Percentiles rank a stretch among this genome's conserved stretches.
Evolutionary conservation across 2,888 invertebrate genomes (phyloP).

Genomic region (Ormyrus pomaceus): DNA sequence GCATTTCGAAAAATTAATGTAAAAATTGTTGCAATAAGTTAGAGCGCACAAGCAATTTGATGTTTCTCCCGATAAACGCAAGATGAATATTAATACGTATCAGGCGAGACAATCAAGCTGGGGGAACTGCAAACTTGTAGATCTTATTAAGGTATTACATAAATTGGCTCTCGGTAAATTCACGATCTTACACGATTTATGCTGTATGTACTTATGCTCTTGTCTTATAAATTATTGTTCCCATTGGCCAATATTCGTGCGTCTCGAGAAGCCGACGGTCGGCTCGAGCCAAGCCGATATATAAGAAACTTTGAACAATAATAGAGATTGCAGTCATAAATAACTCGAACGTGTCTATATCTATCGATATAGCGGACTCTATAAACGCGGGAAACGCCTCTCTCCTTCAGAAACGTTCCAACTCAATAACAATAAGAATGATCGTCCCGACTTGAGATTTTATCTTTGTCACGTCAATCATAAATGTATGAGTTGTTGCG

Average conservation of each 20-base stretch:
- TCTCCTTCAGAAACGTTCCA: slow-evolving; percentile 21
- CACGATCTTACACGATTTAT: slow-evolving; percentile 15
- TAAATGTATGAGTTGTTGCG: neutral
- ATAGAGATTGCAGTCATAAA: slow-evolving; percentile 66
- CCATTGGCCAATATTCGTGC: slow-evolving; percentile 4
- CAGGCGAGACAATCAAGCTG: slow-evolving; percentile 1
- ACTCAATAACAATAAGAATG: slow-evolving; percentile 40
- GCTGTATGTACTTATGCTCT: slow-evolving; percentile 26
- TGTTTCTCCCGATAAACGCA: too few species aligned
- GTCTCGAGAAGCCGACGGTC: neutral
- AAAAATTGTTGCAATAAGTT: too few species aligned
- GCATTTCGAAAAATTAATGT: too few species aligned
- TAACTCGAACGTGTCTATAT: slow-evolving; percentile 64
- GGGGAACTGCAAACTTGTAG: neutral
- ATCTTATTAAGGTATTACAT: too few species aligned
- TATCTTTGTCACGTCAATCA: slow-evolving; percentile 26
- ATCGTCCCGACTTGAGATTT: slow-evolving; percentile 16
- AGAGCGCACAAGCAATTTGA: neutral
- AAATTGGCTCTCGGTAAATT: too few species aligned
- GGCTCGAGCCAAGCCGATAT: neutral
- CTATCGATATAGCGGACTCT: slow-evolving; percentile 59
- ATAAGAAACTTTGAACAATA: slow-evolving; percentile 60
- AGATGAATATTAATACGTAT: neutral
- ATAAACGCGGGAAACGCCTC: slow-evolving; percentile 32
- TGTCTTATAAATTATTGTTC: slow-evolving; percentile 19